These are phyloP conservation scores for Drosophila baimaii DNA, from an alignment of 1,140 invertebrate species.

Conservation along the genomic window DNA sequence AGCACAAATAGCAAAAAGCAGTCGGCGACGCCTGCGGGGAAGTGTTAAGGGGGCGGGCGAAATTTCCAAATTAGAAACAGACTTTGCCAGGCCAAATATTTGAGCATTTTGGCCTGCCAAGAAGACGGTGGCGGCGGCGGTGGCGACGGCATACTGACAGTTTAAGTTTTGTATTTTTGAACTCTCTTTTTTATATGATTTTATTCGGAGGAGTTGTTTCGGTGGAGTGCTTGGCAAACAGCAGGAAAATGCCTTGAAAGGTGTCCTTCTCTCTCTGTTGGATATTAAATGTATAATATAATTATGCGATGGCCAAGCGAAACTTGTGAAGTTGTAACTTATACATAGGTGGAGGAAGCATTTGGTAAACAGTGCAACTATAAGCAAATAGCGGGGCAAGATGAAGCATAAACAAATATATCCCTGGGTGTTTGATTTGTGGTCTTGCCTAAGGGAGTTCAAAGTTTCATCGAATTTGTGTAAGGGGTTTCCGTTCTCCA, in stretches of 20 bases:
- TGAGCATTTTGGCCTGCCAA: conserved; percentile 54
- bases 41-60: conserved; percentile 22
- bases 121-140: not conserved
- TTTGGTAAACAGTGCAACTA: conserved; percentile 40
- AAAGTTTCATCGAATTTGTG: conserved; percentile 4
- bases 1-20: conserved; percentile 52
- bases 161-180: conserved; percentile 40
- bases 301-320: conserved; percentile 20
- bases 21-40: conserved; percentile 17
- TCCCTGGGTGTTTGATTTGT: conserved; percentile 5
- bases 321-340: conserved; percentile 35
- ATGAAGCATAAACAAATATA: conserved; percentile 21
- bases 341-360: conserved; percentile 1
- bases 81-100: conserved; percentile 59
- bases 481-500: not conserved
- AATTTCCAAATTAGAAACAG: conserved; percentile 69
- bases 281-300: conserved; percentile 37
- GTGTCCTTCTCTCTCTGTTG: conserved; percentile 37
- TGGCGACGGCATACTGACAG: conserved; percentile 14
- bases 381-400: conserved; percentile 5
- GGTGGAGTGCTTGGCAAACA: conserved; percentile 39
- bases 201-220: conserved; percentile 14
- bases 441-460: not conserved
- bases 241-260: conserved; percentile 23
- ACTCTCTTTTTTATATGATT: conserved; percentile 14